Percentiles rank a stretch among this genome's conserved stretches.
Evolutionary conservation across 1,140 invertebrate species (phyloP).

Genomic region (Elymnias hypermnestra): DNA sequence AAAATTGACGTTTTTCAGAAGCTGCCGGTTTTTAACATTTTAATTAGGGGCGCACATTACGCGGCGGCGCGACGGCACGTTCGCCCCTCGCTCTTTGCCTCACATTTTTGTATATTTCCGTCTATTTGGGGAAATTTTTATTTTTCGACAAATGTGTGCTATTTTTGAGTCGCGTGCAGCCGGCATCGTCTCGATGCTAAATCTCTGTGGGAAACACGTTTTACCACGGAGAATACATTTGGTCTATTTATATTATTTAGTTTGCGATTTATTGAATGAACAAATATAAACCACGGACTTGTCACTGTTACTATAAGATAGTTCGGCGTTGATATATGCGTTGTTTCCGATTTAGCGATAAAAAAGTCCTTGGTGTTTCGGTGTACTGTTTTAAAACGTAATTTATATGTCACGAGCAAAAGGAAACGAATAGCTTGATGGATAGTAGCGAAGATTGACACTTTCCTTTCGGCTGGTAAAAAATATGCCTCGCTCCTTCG

Average conservation of each 20-base stretch:
- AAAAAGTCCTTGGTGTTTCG: conserved; percentile 3
- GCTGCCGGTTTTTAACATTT: conserved; percentile 73
- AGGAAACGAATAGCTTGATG: conserved; percentile 60
- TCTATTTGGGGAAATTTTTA: conserved; percentile 74
- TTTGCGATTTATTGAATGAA: conserved; percentile 19
- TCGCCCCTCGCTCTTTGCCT: conserved; percentile 65
- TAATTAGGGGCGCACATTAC: conserved; percentile 75
- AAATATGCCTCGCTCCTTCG: conserved; percentile 40
- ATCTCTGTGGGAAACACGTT: conserved; percentile 72
- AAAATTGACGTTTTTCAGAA: conserved; percentile 73
- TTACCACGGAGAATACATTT: conserved; percentile 39
- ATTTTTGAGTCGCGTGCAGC: conserved; percentile 73
- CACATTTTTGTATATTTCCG: conserved; percentile 75
- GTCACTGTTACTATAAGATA: not conserved
- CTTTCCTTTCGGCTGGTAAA: conserved; percentile 62
- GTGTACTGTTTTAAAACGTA: conserved; percentile 40
- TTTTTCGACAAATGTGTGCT: conserved; percentile 73
- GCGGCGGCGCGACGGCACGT: conserved; percentile 60
- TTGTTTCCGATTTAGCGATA: conserved; percentile 15
- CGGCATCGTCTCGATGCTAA: conserved; percentile 60
- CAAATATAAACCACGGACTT: conserved; percentile 5
- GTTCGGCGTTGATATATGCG: conserved; percentile 6
- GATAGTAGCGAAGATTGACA: conserved; percentile 59
- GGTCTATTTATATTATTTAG: conserved; percentile 39
- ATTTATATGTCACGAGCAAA: conserved; percentile 45